Base-by-base conservation (phyloP, 2,113 vertebrate genomes). In the Thalassoma bifasciatum region DNA sequence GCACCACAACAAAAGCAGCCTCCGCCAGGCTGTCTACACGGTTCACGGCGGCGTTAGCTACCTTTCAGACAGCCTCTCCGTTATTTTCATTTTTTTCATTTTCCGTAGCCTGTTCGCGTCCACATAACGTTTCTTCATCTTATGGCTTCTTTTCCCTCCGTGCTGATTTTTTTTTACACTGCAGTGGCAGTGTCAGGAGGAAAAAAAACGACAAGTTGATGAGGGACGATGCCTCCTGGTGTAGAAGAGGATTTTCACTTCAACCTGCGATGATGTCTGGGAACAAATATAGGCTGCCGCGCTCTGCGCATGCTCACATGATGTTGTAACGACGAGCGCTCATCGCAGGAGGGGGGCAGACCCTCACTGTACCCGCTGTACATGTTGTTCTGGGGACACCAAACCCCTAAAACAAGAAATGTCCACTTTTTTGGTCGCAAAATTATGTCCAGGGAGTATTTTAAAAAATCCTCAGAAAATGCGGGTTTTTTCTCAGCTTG, bases 61-160 rank as follows among this genome's bases (percentile, higher is more conserved):
- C 94, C 94, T 95, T 59, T 95, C 94, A 19, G 93, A 94, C 68
- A 95, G 90, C 91, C 58, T 88, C 86, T 95, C 94, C 78, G 93
- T 93, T 40, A 95, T 90, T 75, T 91, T 93, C 64, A 92, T 82
- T 51, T 93, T 94, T 73, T 92, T 95, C 94, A 93, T 94, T 67
- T 93, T 95, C 85, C 93, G 90, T 21, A 94, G 87, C 90, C 87
- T 93, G 89, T 64, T 92, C 86, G 92, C 91, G 79, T 95, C 94
- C 89, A 93, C 91, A 76, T 89, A 91, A 19, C 94, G 94, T 86
- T 94, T 95, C 94, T 94, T 95, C 94, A 95, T 95, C 72, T 86
- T 95, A 88, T 82, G 91, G 83, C 88, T 89, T 86, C 74, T 72
- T 1, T 76, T 87, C 70, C 86, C 81, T 66, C 67, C 75, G 71